These are phyloP conservation scores for Eumeta japonica DNA, from an alignment of 1,140 invertebrate genomes.

Conservation along the genomic window DNA sequence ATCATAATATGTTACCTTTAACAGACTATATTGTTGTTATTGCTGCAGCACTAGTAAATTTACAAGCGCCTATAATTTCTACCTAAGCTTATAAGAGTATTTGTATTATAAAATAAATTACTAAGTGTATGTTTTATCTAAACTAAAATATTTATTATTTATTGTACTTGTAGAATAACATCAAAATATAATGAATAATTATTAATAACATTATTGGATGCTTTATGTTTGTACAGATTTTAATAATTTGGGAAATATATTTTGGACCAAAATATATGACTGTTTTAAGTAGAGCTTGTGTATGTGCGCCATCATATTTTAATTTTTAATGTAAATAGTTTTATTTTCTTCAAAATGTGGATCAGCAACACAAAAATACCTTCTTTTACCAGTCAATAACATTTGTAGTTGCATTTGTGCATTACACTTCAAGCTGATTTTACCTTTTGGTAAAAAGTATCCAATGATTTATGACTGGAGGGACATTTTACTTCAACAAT, in stretches of 20 bases:
- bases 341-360: slow-evolving; percentile 1
- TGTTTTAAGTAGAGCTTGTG: slow-evolving; percentile 1
- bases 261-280: slow-evolving; percentile 1
- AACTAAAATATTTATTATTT: neutral
- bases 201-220: slow-evolving; percentile 1
- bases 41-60: neutral
- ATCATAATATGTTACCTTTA: slow-evolving; percentile 1
- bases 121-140: slow-evolving; percentile 1
- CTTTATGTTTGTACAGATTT: slow-evolving; percentile 1
- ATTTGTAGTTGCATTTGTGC: slow-evolving; percentile 1
- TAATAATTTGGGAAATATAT: slow-evolving; percentile 1
- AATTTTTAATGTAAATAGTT: slow-evolving; percentile 1
- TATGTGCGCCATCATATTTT: slow-evolving; percentile 1
- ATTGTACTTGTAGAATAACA: slow-evolving; percentile 1
- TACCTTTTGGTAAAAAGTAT: slow-evolving; percentile 1
- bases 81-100: slow-evolving; percentile 1
- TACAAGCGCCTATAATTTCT: neutral
- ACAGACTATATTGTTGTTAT: slow-evolving; percentile 1
- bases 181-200: slow-evolving; percentile 1
- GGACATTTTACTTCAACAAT: slow-evolving; percentile 1
- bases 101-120: slow-evolving; percentile 1
- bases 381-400: slow-evolving; percentile 1
- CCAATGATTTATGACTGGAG: neutral
- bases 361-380: slow-evolving; percentile 1
- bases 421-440: slow-evolving; percentile 1